Evolutionary conservation across 1,140 invertebrate species (phyloP).

Genomic region (Cotesia glomerata): DNA sequence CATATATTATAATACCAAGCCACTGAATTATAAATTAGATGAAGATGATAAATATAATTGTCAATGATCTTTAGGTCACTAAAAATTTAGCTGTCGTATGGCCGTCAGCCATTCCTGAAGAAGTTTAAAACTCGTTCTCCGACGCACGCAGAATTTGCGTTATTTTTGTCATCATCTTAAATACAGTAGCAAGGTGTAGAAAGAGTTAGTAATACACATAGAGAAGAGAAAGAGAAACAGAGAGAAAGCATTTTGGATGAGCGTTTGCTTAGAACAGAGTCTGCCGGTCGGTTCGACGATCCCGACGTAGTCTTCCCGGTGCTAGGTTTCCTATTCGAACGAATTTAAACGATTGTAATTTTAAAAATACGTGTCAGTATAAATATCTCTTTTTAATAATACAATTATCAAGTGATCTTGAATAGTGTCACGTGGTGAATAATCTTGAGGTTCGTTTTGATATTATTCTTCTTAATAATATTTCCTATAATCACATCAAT

Average conservation of each 20-base stretch:
- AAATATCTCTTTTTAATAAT: background rate
- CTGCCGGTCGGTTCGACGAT: constrained; percentile 47
- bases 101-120: constrained; percentile 25
- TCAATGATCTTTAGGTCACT: constrained; percentile 8
- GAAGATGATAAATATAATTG: too few relatives aligned
- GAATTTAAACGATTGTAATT: background rate
- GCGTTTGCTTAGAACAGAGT: constrained; percentile 40
- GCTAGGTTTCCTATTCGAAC: constrained; percentile 26
- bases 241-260: constrained; percentile 22
- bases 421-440: background rate
- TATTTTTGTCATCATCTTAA: constrained; percentile 63
- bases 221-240: constrained; percentile 28
- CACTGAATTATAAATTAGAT: too few relatives aligned
- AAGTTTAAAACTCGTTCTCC: constrained; percentile 20
- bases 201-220: constrained; percentile 2
- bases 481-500: background rate
- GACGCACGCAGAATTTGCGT: constrained; percentile 53
- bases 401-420: background rate
- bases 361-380: background rate
- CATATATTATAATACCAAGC: too few relatives aligned
- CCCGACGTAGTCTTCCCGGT: constrained; percentile 41
- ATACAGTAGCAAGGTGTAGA: constrained; percentile 39
- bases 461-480: background rate
- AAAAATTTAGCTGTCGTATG: background rate
- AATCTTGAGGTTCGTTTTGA: constrained; percentile 4